Evolutionary conservation across 2,113 vertebrate genomes (phyloP).

Genomic region (Zosterops hypoxanthus): DNA sequence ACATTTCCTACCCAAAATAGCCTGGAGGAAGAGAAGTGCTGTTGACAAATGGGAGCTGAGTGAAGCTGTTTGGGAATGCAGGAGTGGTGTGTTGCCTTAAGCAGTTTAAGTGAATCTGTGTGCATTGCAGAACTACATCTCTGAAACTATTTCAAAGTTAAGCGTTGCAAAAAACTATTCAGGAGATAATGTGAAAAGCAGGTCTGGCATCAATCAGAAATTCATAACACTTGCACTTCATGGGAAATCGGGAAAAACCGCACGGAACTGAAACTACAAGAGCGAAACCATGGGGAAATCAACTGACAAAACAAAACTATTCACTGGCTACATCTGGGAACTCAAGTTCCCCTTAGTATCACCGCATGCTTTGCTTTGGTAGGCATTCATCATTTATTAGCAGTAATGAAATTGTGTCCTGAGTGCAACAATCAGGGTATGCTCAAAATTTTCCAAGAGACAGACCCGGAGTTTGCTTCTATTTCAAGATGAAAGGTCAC

Average conservation of each 20-base stretch:
- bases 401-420: not conserved
- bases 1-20: constrained; percentile 21
- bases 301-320: not conserved
- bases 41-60: constrained; percentile 25
- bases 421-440: not conserved
- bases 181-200: not conserved
- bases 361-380: not conserved
- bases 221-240: not conserved
- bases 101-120: not conserved
- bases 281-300: not conserved
- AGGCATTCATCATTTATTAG: not conserved
- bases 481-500: not conserved
- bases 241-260: not conserved
- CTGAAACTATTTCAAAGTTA: constrained; percentile 37
- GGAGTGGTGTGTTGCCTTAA: not conserved
- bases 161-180: not conserved
- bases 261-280: not conserved
- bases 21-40: constrained; percentile 26
- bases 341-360: not conserved
- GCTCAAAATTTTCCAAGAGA: not conserved
- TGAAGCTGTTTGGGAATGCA: constrained; percentile 27
- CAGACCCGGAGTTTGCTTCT: not conserved
- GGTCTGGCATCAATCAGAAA: not conserved
- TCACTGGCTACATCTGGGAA: not conserved
- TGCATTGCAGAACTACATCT: not conserved